Evolutionary conservation across 2,888 invertebrate species (phyloP).

Genomic region (Allolobophora icterica): DNA sequence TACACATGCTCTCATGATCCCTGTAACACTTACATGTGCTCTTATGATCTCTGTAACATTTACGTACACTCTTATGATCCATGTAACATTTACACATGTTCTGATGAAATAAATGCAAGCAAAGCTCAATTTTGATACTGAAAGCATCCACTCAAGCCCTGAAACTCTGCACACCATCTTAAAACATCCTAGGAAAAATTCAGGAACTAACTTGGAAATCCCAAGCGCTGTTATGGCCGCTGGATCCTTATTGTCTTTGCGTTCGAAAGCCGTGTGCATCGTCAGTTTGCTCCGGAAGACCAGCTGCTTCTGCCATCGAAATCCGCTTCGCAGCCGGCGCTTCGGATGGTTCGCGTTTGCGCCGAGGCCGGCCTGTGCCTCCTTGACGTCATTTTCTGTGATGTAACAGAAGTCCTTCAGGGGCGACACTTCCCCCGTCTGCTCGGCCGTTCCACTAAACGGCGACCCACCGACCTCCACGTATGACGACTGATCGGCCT

Average conservation of each 20-base stretch:
- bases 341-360: neutral
- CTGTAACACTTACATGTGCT: no score
- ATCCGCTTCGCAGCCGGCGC: constrained; percentile 68
- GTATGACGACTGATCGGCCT: neutral
- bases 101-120: neutral
- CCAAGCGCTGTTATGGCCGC: constrained; percentile 93
- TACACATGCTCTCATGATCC: no score
- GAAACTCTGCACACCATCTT: neutral
- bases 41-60: no score
- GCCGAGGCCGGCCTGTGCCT: constrained; percentile 52
- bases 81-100: no score
- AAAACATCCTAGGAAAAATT: neutral
- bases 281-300: constrained; percentile 92
- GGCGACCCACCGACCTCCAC: constrained; percentile 52
- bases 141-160: neutral
- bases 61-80: no score
- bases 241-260: constrained; percentile 95
- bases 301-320: constrained; percentile 88
- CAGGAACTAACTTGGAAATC: constrained; percentile 76
- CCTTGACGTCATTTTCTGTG: constrained; percentile 61
- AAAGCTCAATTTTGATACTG: neutral
- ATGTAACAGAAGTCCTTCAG: constrained; percentile 88
- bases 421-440: constrained; percentile 69
- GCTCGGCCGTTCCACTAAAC: constrained; percentile 36
- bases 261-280: constrained; percentile 77